Conservation (phyloP, 2,888 invertebrate genomes). For the Erebia epiphron region DNA sequence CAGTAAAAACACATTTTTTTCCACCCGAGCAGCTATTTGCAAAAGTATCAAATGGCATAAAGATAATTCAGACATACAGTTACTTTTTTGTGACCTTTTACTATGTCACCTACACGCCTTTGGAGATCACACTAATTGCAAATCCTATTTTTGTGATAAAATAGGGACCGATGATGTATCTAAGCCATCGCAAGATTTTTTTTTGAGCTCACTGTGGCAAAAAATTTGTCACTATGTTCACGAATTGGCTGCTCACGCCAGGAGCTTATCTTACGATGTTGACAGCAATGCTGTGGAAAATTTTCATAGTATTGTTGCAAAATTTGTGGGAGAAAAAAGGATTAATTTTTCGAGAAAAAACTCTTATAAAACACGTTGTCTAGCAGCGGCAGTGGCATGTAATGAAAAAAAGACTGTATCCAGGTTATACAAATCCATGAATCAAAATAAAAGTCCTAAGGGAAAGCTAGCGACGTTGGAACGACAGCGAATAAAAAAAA, state of each 20-base stretch:
- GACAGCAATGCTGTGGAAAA: constrained; percentile 33
- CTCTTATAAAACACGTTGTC: not conserved
- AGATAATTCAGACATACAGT: not conserved
- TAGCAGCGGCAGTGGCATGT: not conserved
- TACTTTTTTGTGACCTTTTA: not conserved
- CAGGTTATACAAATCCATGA: too few relatives aligned
- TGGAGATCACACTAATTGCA: not conserved
- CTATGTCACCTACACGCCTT: not conserved
- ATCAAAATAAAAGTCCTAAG: too few relatives aligned
- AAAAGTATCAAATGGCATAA: not conserved
- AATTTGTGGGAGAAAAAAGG: constrained; percentile 30
- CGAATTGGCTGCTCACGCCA: constrained; percentile 23
- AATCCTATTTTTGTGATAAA: not conserved
- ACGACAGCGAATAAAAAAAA: too few relatives aligned
- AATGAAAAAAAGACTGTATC: too few relatives aligned
- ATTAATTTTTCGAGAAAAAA: constrained; percentile 23
- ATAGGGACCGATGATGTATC: not conserved
- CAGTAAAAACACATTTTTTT: not conserved
- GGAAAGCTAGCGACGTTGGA: too few relatives aligned
- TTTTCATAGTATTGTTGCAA: constrained; percentile 31
- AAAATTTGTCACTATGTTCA: not conserved
- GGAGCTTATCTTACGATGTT: constrained; percentile 32
- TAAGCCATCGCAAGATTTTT: not conserved
- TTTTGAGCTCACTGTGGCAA: not conserved
- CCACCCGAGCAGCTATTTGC: not conserved